A percentile compares a stretch with the other conserved stretches of the same genome.
phyloP scores from a whole-genome alignment of 2,888 invertebrate genomes.

The Molanna angustata region DNA sequence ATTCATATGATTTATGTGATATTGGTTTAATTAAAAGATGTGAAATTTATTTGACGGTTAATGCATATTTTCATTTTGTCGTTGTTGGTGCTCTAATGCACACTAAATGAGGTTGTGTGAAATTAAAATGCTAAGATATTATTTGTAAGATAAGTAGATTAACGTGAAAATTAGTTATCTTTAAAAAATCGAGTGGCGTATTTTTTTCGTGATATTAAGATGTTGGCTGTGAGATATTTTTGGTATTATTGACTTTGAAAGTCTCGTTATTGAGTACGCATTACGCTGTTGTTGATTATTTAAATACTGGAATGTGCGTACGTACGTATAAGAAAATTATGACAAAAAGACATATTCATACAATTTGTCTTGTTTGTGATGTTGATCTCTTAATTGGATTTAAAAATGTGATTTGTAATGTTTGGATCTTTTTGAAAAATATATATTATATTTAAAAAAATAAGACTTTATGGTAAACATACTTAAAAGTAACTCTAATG shows the following conservation, averaged over 20 bases:
- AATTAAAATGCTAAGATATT: background rate
- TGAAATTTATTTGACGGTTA: background rate
- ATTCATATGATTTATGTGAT: background rate
- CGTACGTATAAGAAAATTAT: too few species aligned
- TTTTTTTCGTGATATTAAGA: slow-evolving; percentile 15
- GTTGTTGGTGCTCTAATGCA: background rate
- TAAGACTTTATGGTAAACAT: too few species aligned
- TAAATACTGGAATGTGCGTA: too few species aligned
- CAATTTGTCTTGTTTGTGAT: too few species aligned
- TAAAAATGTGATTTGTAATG: too few species aligned
- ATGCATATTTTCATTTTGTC: background rate
- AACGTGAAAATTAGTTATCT: background rate
- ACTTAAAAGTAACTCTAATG: too few species aligned
- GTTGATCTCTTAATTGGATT: too few species aligned
- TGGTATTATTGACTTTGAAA: slow-evolving; percentile 10
- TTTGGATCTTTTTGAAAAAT: too few species aligned
- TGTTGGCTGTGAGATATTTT: slow-evolving; percentile 22
- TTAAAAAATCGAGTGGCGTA: too few species aligned
- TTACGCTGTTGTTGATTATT: too few species aligned
- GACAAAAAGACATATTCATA: too few species aligned
- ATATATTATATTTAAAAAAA: too few species aligned
- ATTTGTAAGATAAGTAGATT: background rate
- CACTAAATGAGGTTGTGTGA: background rate
- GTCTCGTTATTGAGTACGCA: slow-evolving; percentile 2
- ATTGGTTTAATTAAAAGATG: background rate